A percentile compares a stretch with the other conserved stretches of the same genome.
These are phyloP conservation scores for Hylomyscus alleni DNA, from an alignment of 2,797 vertebrate genomes.

Conservation along the genomic window DNA sequence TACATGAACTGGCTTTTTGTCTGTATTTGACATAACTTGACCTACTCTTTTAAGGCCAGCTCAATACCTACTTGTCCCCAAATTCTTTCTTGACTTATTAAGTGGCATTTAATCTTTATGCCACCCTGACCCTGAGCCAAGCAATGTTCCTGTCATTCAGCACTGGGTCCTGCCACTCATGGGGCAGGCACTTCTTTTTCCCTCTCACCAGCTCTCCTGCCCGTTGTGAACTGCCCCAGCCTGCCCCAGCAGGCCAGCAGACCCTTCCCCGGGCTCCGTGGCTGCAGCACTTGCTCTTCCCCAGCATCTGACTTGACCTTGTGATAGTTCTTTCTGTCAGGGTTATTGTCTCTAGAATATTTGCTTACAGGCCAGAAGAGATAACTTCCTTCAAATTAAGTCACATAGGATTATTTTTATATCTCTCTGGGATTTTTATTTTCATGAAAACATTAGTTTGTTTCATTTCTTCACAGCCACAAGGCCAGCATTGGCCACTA, in stretches of 20 bases:
- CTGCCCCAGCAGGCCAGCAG: background rate
- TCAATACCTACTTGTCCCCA: background rate
- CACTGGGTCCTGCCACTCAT: background rate
- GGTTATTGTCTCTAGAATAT: background rate
- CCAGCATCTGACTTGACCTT: background rate
- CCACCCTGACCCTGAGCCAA: background rate
- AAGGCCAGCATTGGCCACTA: background rate
- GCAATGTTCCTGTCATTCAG: background rate
- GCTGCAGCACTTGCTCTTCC: background rate
- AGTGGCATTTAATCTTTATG: background rate
- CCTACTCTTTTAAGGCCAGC: constrained; percentile 4
- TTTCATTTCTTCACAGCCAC: background rate
- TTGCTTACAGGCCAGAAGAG: constrained; percentile 3
- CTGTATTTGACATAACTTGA: constrained; percentile 20
- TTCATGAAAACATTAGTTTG: background rate
- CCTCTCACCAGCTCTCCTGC: background rate
- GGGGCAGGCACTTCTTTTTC: background rate
- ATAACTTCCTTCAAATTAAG: constrained; percentile 20
- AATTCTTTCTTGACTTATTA: constrained; percentile 21
- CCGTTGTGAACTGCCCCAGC: background rate
- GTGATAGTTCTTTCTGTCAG: constrained; percentile 25
- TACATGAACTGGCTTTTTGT: background rate
- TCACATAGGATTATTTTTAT: background rate
- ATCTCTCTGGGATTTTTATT: background rate
- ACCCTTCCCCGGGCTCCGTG: background rate